These are phyloP conservation scores for Sycon ciliatum DNA, from an alignment of 37 sponge, comb jelly and placozoan genomes.

Conservation along the genomic window DNA sequence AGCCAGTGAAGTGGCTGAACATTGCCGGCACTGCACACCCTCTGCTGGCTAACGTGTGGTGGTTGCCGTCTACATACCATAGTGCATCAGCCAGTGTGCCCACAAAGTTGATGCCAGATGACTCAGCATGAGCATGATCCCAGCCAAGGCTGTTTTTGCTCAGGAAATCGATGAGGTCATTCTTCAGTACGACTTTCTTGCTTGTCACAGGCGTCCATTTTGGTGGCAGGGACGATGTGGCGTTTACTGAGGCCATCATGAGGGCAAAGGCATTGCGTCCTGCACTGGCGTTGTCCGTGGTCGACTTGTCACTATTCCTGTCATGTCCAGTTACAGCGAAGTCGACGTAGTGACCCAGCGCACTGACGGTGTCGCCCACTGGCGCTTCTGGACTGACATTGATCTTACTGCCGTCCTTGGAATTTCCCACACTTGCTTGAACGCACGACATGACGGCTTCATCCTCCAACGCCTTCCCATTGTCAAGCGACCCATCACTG, in stretches of 20 bases:
- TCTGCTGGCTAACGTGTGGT: constrained; percentile 3
- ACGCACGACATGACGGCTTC: no score
- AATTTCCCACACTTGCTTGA: no score
- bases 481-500: no score
- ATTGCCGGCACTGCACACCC: neutral
- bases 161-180: constrained; percentile 24
- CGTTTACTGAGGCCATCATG: constrained; percentile 14
- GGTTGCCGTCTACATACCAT: constrained; percentile 27
- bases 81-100: constrained; percentile 23
- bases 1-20: constrained; percentile 22
- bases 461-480: no score
- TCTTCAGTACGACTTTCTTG: constrained; percentile 18
- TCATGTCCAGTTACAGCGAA: no score
- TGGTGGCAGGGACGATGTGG: constrained; percentile 18
- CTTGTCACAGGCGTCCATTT: constrained; percentile 23
- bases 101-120: constrained; percentile 6
- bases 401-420: no score
- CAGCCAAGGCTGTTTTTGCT: constrained; percentile 15
- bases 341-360: no score
- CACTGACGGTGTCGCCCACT: no score
- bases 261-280: constrained; percentile 29
- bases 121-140: constrained; percentile 11
- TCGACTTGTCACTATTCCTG: no score
- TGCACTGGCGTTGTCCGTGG: no score
- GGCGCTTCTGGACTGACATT: no score